Evolutionary conservation across 2,797 vertebrate species (phyloP).

Genomic region (Crenichthys baileyi): DNA sequence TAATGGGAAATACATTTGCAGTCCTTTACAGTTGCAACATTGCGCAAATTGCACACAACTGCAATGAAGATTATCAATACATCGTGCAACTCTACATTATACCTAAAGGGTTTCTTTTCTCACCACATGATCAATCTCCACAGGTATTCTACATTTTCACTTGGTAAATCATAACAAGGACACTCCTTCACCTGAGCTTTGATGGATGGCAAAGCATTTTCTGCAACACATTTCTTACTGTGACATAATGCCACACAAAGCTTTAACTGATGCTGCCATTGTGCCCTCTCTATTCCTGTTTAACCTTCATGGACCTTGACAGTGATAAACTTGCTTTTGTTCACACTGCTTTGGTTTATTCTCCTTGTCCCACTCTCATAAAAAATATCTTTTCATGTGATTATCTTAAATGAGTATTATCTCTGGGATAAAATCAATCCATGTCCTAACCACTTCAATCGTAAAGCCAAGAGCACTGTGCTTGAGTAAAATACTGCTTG

Average conservation of each 20-base stretch:
- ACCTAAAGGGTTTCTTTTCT: background rate
- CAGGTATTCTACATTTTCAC: background rate
- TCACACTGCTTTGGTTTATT: background rate
- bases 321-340: background rate
- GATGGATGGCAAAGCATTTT: background rate
- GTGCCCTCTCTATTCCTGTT: background rate
- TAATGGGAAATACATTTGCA: background rate
- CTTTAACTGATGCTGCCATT: background rate
- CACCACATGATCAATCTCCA: background rate
- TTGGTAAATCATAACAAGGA: background rate
- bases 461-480: background rate
- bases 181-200: conserved; percentile 1
- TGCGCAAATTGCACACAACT: too few relatives aligned
- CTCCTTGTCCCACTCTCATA: background rate
- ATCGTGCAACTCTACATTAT: background rate
- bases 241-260: background rate
- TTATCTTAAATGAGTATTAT: background rate
- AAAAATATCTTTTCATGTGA: background rate
- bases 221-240: background rate
- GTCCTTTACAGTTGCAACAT: background rate
- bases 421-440: background rate
- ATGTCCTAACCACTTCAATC: background rate
- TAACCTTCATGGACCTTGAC: background rate
- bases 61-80: background rate
- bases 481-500: background rate